Conservation (phyloP, 2,113 vertebrate genomes). For the Anolis sagrei region DNA sequence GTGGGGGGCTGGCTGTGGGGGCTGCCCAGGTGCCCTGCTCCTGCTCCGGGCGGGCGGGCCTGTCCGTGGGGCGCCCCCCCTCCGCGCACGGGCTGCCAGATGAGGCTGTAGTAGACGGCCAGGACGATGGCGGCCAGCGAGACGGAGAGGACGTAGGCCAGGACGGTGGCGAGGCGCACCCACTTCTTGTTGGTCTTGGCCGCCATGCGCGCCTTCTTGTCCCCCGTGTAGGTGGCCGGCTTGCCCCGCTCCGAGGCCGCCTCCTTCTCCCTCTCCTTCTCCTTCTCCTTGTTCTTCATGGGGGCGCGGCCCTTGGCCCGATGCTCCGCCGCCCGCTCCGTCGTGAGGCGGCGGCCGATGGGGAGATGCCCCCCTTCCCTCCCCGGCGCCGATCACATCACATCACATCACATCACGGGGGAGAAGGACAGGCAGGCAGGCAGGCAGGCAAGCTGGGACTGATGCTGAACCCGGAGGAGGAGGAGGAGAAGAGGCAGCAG, state of each 20-base stretch:
- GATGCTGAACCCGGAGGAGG: too few relatives aligned
- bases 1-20: conserved; percentile 54
- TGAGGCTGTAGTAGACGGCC: conserved; percentile 96
- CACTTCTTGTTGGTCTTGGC: conserved; percentile 99
- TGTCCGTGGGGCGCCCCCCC: conserved; percentile 53
- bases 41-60: conserved; percentile 24
- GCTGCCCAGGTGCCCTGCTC: conserved; percentile 56
- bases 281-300: conserved; percentile 95
- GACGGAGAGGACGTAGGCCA: conserved; percentile 96
- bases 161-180: conserved; percentile 96
- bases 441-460: too few relatives aligned
- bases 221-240: conserved; percentile 96
- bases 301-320: conserved; percentile 90
- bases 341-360: conserved; percentile 73
- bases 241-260: conserved; percentile 93
- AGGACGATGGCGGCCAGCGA: conserved; percentile 97
- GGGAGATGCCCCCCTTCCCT: conserved; percentile 87
- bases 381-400: conserved; percentile 81
- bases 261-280: conserved; percentile 79
- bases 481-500: too few relatives aligned
- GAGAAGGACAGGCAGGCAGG: neutral
- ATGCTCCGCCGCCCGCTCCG: conserved; percentile 93
- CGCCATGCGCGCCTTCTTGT: conserved; percentile 99
- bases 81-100: conserved; percentile 90
- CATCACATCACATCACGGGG: conserved; percentile 47